phyloP scores from a whole-genome alignment of 2,113 vertebrate species.

The Gallinago paraguaiae region DNA sequence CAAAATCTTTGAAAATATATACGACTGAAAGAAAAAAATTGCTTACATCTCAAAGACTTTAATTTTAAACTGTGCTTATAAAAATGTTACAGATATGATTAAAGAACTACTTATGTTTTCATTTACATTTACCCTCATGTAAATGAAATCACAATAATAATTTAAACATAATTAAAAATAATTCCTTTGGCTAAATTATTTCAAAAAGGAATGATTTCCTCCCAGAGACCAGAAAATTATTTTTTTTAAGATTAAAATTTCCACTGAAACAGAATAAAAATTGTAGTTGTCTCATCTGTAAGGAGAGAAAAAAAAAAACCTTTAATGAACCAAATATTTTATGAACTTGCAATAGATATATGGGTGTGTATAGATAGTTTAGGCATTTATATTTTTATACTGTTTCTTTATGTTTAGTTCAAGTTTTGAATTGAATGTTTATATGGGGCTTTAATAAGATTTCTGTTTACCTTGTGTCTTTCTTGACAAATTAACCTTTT shows the following conservation, averaged over 20 bases:
- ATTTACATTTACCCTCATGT: background rate
- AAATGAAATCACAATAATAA: background rate
- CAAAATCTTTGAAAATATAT: background rate
- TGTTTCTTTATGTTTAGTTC: constrained; percentile 1
- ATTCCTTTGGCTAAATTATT: background rate
- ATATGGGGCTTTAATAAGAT: constrained; percentile 49
- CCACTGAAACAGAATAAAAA: background rate
- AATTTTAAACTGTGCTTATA: background rate
- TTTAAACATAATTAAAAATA: background rate
- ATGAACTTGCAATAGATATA: background rate
- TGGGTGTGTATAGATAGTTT: background rate
- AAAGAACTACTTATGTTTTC: background rate
- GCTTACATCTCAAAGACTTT: background rate
- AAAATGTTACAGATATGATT: background rate
- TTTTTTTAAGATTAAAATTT: background rate
- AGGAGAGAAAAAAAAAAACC: background rate
- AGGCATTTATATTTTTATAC: constrained; percentile 28
- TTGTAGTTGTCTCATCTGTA: background rate
- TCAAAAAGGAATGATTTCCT: background rate
- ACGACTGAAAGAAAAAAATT: background rate
- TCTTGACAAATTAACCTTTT: constrained; percentile 63
- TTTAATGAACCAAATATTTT: background rate
- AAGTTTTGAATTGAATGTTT: constrained; percentile 35
- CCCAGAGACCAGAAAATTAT: background rate
- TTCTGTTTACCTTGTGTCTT: constrained; percentile 64